phyloP scores from a whole-genome alignment of 2,888 invertebrate species.

The Isoperla grammatica region DNA sequence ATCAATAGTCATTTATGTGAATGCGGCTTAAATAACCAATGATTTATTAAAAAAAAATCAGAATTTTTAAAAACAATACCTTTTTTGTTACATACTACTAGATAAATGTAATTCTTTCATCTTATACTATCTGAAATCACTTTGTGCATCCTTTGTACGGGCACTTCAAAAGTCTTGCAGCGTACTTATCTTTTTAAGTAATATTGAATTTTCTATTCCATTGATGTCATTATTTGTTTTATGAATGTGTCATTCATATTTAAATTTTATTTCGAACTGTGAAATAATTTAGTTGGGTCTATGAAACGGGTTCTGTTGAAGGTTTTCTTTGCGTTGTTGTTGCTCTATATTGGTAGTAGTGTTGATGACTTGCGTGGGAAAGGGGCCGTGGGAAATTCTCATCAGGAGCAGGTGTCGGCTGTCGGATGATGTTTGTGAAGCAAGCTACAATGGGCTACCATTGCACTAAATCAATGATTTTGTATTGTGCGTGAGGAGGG shows the following conservation, averaged over 20 bases:
- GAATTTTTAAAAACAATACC: too few relatives aligned
- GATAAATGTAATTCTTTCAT: too few relatives aligned
- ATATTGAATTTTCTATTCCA: too few relatives aligned
- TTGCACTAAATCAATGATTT: slow-evolving; percentile 31
- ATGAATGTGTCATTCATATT: neutral
- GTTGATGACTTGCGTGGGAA: slow-evolving; percentile 30
- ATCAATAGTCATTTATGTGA: too few relatives aligned
- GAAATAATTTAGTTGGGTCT: neutral
- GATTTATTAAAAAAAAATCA: too few relatives aligned
- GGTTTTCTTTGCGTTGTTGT: neutral
- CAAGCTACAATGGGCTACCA: slow-evolving; percentile 28
- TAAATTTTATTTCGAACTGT: neutral
- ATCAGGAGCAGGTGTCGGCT: slow-evolving; percentile 68
- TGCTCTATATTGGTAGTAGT: slow-evolving; percentile 26
- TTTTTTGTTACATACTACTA: too few relatives aligned
- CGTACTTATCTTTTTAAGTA: neutral
- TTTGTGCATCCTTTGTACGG: slow-evolving; percentile 7
- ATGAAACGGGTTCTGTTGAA: neutral
- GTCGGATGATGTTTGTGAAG: slow-evolving; percentile 46
- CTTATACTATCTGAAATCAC: too few relatives aligned
- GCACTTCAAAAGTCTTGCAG: neutral
- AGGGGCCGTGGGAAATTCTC: slow-evolving; percentile 55
- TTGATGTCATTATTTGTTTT: neutral
- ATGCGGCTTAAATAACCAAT: too few relatives aligned
- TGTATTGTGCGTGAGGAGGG: slow-evolving; percentile 20